Evolutionary conservation across 2,888 invertebrate genomes (phyloP).

Genomic region (Podotricha telesiphe): DNA sequence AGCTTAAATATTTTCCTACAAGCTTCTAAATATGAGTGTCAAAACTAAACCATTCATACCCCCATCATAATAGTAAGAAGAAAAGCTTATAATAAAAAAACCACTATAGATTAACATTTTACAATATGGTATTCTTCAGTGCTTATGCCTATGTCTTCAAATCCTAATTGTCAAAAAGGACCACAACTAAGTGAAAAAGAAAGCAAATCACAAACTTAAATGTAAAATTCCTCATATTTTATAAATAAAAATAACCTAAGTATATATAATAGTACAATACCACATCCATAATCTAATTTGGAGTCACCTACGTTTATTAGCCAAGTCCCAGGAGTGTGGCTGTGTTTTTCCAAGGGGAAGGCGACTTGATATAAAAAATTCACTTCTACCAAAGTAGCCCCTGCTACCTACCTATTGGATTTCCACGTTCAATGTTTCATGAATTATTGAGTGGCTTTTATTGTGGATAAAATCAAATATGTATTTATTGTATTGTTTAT

Average conservation of each 20-base stretch:
- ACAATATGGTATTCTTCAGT: too few relatives aligned
- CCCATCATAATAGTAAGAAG: too few relatives aligned
- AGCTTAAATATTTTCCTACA: too few relatives aligned
- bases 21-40: too few relatives aligned
- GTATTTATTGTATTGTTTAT: too few relatives aligned
- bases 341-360: conserved; percentile 75
- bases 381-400: conserved; percentile 63
- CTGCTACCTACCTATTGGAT: conserved; percentile 58
- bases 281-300: conserved; percentile 36
- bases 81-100: too few relatives aligned
- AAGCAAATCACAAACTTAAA: background rate
- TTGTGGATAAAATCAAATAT: background rate
- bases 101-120: too few relatives aligned
- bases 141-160: too few relatives aligned
- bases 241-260: background rate
- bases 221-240: background rate
- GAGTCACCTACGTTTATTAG: conserved; percentile 67
- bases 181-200: too few relatives aligned
- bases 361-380: conserved; percentile 77
- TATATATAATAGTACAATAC: conserved; percentile 23
- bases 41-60: too few relatives aligned
- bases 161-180: too few relatives aligned
- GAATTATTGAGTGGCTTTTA: conserved; percentile 54
- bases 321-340: conserved; percentile 66
- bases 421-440: conserved; percentile 58